Evolutionary conservation across 2,888 invertebrate genomes (phyloP).

Genomic region (Macaria liturata): DNA sequence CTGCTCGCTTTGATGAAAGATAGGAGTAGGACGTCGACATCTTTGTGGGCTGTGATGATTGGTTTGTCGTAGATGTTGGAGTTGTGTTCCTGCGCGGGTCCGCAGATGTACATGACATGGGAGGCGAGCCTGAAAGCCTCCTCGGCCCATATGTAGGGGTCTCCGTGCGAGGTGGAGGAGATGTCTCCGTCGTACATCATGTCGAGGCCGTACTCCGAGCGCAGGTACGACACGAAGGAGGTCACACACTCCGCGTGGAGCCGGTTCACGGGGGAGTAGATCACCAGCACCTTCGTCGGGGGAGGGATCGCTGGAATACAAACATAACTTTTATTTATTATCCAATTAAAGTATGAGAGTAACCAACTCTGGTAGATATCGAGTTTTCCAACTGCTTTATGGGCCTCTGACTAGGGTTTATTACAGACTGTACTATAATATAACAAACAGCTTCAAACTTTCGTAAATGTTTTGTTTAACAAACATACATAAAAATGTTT

Average conservation of each 20-base stretch:
- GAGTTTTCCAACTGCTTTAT: too few relatives aligned
- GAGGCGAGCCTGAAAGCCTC: conserved; percentile 61
- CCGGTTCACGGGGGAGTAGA: conserved; percentile 65
- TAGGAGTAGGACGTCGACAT: conserved; percentile 60
- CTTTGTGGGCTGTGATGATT: conserved; percentile 58
- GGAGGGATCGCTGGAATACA: conserved; percentile 55
- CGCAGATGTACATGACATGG: conserved; percentile 66
- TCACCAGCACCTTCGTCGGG: conserved; percentile 67
- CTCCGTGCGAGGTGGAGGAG: conserved; percentile 56
- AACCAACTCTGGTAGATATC: too few relatives aligned
- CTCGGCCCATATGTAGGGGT: conserved; percentile 70
- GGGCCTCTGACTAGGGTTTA: too few relatives aligned
- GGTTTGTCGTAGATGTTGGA: conserved; percentile 72
- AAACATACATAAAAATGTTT: too few relatives aligned
- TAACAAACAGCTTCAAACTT: too few relatives aligned
- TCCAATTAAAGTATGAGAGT: too few relatives aligned
- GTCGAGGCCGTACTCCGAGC: conserved; percentile 67
- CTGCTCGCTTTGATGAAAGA: conserved; percentile 54
- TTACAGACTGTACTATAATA: too few relatives aligned
- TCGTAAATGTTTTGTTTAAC: too few relatives aligned
- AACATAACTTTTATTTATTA: neutral
- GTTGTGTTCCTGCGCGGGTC: conserved; percentile 61
- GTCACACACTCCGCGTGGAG: conserved; percentile 69
- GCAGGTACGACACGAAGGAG: conserved; percentile 64
- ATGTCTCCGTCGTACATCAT: conserved; percentile 71